These are phyloP conservation scores for Hyalella azteca DNA, from an alignment of 2,888 invertebrate species.

Conservation along the genomic window DNA sequence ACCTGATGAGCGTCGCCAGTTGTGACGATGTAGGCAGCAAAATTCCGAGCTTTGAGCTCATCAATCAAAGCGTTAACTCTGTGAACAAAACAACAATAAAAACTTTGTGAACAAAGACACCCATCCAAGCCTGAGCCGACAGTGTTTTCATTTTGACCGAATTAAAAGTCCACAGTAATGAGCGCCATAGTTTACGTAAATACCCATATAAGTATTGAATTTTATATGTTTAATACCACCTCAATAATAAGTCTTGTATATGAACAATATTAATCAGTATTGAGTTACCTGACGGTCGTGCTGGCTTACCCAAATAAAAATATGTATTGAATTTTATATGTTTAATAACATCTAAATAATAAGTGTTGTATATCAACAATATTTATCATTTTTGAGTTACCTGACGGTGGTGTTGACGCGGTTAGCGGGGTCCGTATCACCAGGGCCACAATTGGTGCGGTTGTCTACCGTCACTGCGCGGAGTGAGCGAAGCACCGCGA, in stretches of 20 bases:
- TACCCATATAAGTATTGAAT: neutral
- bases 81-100: no score
- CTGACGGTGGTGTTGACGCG: constrained; percentile 38
- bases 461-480: neutral
- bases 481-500: neutral
- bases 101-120: no score
- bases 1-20: constrained; percentile 52
- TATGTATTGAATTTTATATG: neutral
- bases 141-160: neutral
- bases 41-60: neutral
- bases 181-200: neutral
- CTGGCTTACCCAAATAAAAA: neutral
- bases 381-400: neutral
- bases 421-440: constrained; percentile 17
- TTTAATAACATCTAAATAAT: neutral
- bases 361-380: neutral
- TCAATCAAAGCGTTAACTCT: constrained; percentile 13
- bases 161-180: neutral
- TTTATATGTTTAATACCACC: neutral
- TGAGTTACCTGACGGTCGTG: neutral
- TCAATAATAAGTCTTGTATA: neutral
- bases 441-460: constrained; percentile 3
- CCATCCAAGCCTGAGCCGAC: no score
- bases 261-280: neutral
- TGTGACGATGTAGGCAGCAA: constrained; percentile 53